Evolutionary conservation across 1,140 invertebrate genomes (phyloP), one percentile per base, ranked within the genome.

Genomic region (Vanessa atalanta): DNA sequence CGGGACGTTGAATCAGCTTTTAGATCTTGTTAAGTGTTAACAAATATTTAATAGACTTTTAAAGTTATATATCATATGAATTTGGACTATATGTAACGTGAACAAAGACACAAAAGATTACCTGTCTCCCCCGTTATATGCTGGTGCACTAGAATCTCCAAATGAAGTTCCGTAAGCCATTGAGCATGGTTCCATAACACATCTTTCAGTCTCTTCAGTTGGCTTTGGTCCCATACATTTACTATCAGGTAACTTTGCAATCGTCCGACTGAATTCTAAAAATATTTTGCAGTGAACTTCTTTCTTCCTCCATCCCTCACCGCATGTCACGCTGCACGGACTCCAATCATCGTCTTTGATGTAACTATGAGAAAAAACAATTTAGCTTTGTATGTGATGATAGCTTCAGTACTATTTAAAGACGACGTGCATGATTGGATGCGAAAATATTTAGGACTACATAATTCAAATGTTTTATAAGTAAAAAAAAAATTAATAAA

Each of bases 241-340:
- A n/a, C 94, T 94, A 79, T 99, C 97, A 0, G 98, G 97, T 13
- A 99, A 90, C 77, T 95, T 96, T 0, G 97, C 97, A 51, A 97
- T 95, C 0, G 97, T 98, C 71, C 95, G 94, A 57, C 97, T 97
- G 85, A 98, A 98, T 89, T 98, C 97, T 57, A 99, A 93, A 89
- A 97, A 98, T 79, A 99, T 98, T 94, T 98, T 98, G 92, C 98
- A 99, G 72, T 96, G 95, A 2, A 98, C 97, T 79, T 95, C 94
- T 8, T 97, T 94, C 71, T 95, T 96, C 13, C 96, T 94, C 48
- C 96, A 94, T 0, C 98, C 98, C 86, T 98, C 96, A 0, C 98
- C 98, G 87, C 98, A 99, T 0, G 96, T 96, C 0, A 96, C 96
- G 79, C 96, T 97, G 92, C 98, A 99, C 5, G 96, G 94, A 12